These are phyloP conservation scores for Salvelinus sp. DNA, from an alignment of 2,113 vertebrate species.

Conservation along the genomic window DNA sequence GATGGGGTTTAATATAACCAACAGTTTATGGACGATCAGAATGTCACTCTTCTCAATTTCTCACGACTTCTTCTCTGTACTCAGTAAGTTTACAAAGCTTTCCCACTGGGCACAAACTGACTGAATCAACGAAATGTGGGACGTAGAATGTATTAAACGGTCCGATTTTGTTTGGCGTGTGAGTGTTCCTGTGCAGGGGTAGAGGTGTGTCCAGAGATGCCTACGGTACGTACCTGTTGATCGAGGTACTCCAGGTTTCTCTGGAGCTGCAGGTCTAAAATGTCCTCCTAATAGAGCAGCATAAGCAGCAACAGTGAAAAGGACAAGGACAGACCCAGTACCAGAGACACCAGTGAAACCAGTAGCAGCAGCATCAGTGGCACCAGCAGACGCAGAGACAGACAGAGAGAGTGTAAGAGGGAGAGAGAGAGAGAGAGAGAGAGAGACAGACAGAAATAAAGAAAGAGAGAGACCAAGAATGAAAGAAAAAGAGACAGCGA, in stretches of 20 bases:
- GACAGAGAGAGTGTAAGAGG: not conserved
- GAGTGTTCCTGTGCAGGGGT: not conserved
- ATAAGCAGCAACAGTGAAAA: conserved; percentile 36
- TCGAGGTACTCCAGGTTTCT: conserved; percentile 98
- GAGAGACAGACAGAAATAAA: not conserved
- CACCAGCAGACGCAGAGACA: not conserved
- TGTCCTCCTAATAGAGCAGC: conserved; percentile 85
- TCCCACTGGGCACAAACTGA: not conserved
- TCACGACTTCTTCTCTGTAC: too few species aligned
- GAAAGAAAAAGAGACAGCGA: not conserved
- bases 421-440: not conserved
- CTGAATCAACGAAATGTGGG: not conserved
- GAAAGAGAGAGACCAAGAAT: not conserved
- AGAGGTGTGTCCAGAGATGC: not conserved
- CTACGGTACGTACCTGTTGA: conserved; percentile 87
- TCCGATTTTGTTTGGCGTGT: not conserved
- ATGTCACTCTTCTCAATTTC: too few species aligned
- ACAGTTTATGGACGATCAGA: too few species aligned
- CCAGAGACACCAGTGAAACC: conserved; percentile 3
- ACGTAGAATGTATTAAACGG: too few species aligned
- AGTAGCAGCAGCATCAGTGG: not conserved
- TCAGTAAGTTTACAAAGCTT: not conserved
- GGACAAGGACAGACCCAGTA: conserved; percentile 52
- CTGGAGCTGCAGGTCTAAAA: conserved; percentile 98
- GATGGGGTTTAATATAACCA: not conserved